Evolutionary conservation across 2,888 invertebrate species (phyloP).

Genomic region (Pterostichus niger): DNA sequence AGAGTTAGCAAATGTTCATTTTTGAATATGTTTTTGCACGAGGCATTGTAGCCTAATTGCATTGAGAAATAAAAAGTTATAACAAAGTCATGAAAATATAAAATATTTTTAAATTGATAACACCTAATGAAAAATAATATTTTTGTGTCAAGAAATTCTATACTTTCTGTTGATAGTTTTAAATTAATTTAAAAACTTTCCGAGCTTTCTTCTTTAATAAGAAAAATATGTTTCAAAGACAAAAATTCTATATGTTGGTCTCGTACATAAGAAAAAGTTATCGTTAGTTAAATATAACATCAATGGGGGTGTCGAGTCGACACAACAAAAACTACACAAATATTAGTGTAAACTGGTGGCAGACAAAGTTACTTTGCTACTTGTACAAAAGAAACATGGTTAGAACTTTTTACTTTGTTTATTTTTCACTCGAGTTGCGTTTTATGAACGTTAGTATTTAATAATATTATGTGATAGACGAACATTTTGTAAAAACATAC

Average conservation of each 20-base stretch:
- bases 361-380: conserved; percentile 22
- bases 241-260: conserved; percentile 28
- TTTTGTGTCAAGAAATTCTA: too few species aligned
- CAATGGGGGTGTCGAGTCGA: neutral
- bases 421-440: conserved; percentile 1
- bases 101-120: too few species aligned
- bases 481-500: too few species aligned
- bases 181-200: conserved; percentile 36
- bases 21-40: too few species aligned
- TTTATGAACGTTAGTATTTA: neutral
- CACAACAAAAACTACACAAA: conserved; percentile 15
- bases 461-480: neutral
- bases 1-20: too few species aligned
- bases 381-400: conserved; percentile 17
- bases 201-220: neutral
- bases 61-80: too few species aligned
- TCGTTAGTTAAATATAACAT: conserved; percentile 34
- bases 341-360: conserved; percentile 47
- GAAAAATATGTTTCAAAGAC: neutral
- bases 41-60: too few species aligned
- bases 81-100: too few species aligned
- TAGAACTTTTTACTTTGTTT: conserved; percentile 8
- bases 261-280: conserved; percentile 32
- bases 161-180: neutral
- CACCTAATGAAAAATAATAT: too few species aligned